Evolutionary conservation across 2,888 invertebrate genomes (phyloP).

Genomic region (Abscondita cerata): DNA sequence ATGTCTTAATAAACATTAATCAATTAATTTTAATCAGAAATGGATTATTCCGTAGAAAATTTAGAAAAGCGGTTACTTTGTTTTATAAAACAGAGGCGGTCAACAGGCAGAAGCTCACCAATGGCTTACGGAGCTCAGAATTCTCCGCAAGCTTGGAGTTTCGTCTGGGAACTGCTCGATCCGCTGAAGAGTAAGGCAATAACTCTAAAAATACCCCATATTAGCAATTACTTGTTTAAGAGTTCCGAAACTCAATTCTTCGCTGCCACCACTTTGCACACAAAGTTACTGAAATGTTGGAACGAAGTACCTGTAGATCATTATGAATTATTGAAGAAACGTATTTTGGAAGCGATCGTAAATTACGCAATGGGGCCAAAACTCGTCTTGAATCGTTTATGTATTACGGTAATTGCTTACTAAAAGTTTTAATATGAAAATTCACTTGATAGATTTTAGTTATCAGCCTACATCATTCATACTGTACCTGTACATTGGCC

Average conservation of each 20-base stretch:
- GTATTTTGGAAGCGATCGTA: slow-evolving; percentile 78
- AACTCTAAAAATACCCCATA: too few species aligned
- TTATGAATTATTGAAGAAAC: slow-evolving; percentile 77
- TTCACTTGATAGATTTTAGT: too few species aligned
- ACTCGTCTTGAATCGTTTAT: slow-evolving; percentile 84
- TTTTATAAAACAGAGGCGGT: slow-evolving; percentile 67
- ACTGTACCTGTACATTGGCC: slow-evolving; percentile 64
- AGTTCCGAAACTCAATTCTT: slow-evolving; percentile 91
- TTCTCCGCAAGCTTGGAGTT: slow-evolving; percentile 90
- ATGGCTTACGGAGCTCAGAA: slow-evolving; percentile 88
- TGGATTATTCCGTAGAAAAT: slow-evolving; percentile 71
- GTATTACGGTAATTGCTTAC: slow-evolving; percentile 86
- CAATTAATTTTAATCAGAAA: slow-evolving; percentile 43
- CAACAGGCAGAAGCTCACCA: slow-evolving; percentile 82
- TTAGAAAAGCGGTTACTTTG: slow-evolving; percentile 73
- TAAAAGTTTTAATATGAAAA: too few species aligned
- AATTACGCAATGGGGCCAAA: slow-evolving; percentile 82
- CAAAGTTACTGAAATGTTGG: slow-evolving; percentile 89
- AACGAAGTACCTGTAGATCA: slow-evolving; percentile 83
- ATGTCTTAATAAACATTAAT: too few species aligned
- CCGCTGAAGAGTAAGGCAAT: slow-evolving; percentile 55
- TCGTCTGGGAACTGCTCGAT: slow-evolving; percentile 88
- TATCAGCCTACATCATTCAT: slow-evolving; percentile 85
- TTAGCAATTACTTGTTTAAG: too few species aligned
- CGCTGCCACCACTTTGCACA: slow-evolving; percentile 88